Evolutionary conservation across 2,888 invertebrate species (phyloP).

Genomic region (Sesia bembeciformis): DNA sequence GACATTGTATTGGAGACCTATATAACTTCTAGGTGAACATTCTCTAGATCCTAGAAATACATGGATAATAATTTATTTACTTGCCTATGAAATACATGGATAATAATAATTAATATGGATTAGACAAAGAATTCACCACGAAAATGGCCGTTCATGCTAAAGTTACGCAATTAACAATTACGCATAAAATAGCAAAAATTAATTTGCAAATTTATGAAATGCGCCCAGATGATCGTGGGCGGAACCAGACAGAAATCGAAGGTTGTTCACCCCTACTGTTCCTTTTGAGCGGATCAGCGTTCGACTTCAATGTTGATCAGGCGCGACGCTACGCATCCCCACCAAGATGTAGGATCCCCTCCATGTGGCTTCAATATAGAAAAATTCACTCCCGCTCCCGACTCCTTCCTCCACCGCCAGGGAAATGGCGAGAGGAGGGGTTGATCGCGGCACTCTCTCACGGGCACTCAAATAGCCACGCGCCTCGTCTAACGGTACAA

Average conservation of each 20-base stretch:
- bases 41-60: background rate
- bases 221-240: conserved; percentile 36
- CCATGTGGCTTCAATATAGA: conserved; percentile 52
- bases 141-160: conserved; percentile 35
- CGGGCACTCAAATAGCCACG: conserved; percentile 51
- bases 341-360: conserved; percentile 71
- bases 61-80: background rate
- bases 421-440: conserved; percentile 68
- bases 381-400: conserved; percentile 72
- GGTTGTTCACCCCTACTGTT: conserved; percentile 72
- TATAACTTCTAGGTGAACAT: background rate
- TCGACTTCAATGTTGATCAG: conserved; percentile 38
- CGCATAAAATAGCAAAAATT: conserved; percentile 18
- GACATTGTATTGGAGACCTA: background rate
- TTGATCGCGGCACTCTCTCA: conserved; percentile 53
- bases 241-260: conserved; percentile 44
- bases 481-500: conserved; percentile 64
- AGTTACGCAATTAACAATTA: conserved; percentile 49
- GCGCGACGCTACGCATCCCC: conserved; percentile 66
- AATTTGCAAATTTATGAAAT: conserved; percentile 27
- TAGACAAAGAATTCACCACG: conserved; percentile 39
- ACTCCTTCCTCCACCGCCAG: conserved; percentile 57
- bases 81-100: background rate
- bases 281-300: conserved; percentile 45
- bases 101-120: background rate